Evolutionary conservation across 2,797 vertebrate genomes (phyloP), one percentile per base, ranked within the genome.

Genomic region (Bufotes viridis): DNA sequence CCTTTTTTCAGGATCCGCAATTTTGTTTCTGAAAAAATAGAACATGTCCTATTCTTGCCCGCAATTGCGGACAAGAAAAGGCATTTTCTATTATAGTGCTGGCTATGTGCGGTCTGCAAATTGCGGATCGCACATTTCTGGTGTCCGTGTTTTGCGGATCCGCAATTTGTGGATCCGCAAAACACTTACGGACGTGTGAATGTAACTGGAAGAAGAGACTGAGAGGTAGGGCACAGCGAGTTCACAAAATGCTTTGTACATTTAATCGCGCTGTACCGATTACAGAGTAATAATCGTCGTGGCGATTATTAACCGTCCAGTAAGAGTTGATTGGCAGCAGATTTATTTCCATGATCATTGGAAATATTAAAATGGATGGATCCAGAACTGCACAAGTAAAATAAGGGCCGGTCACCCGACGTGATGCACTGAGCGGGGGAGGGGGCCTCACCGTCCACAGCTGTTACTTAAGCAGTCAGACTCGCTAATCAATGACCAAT

Each of bases 401-500:
- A 78, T 78, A 78, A n/a, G 74, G 74, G 42, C 13, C 49, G 12
- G 6, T 1, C 5, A 10, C 11, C 10, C n/a, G 8, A 2, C 74
- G n/a, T 24, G 74, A 24, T 14, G 42, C 1, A n/a, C 42, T 1
- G 20, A 6, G 72, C 9, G 72, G 72, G 18, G 72, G 72, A 53
- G 72, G 49, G 72, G n/a, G 74, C 49, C 20, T 1, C 49, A 55
- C 24, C 18, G 80, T 82, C 60, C 80, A 11, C 80, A 67, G 61
- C 61, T 84, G 67, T 74, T 82, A 67, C 24, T 78, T 65, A 82
- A 67, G 5, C 63, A 5, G n/a, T 61, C 61, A 82, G 34, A 82
- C 63, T 82, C 80, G 20, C 80, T 51, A 67, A 82, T 82, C 80
- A 82, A 82, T 65, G 80, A 65, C 80, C 80, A 82, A 82, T 82